These are phyloP conservation scores for Lacerta bilineata DNA, from an alignment of 2,797 vertebrate genomes.

Conservation along the genomic window DNA sequence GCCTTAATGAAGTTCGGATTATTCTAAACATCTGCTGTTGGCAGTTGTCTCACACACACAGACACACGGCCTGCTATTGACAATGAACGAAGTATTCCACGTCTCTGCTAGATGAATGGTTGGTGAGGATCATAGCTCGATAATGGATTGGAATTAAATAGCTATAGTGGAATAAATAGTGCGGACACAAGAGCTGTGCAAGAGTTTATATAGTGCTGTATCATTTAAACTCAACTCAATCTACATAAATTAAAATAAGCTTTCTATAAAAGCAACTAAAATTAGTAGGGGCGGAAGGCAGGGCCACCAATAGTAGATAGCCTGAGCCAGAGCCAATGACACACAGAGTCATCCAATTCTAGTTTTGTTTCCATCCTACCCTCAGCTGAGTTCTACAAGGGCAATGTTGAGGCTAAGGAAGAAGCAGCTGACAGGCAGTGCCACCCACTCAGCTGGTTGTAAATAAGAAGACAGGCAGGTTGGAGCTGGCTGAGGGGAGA, in stretches of 20 bases:
- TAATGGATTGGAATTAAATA: not conserved
- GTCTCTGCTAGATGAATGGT: no score
- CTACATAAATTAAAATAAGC: not conserved
- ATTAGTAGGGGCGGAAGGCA: not conserved
- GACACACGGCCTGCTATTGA: not conserved
- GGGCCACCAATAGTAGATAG: no score
- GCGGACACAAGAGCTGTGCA: not conserved
- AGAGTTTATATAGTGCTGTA: not conserved
- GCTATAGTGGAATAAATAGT: not conserved
- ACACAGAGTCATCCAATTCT: no score
- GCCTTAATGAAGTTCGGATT: slow-evolving; percentile 14
- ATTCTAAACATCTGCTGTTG: not conserved
- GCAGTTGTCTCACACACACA: not conserved
- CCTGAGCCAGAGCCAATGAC: no score
- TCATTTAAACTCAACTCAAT: not conserved
- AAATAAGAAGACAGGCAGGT: no score
- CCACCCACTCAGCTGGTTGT: no score
- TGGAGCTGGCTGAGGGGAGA: no score
- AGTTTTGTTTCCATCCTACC: no score
- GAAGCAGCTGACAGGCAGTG: no score
- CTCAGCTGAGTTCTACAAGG: no score
- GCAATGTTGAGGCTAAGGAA: no score
- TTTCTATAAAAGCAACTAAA: not conserved
- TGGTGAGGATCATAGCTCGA: no score
- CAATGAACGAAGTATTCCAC: slow-evolving; percentile 1